phyloP scores from a whole-genome alignment of 1,140 invertebrate species.

The Berghia stephanieae region DNA sequence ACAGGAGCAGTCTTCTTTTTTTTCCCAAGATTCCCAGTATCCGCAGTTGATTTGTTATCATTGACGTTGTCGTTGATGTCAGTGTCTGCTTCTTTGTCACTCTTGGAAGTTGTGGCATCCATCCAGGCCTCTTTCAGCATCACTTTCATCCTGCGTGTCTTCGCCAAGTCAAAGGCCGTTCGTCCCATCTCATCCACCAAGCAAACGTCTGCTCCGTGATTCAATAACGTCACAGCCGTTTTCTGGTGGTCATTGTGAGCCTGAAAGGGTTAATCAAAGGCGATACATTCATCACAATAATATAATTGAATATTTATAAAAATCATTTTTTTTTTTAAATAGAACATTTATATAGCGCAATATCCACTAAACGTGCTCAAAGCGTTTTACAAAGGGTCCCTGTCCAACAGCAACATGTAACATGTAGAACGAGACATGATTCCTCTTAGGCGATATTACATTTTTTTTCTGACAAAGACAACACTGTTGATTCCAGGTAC shows the following conservation, averaged over 20 bases:
- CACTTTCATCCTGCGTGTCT: constrained; percentile 57
- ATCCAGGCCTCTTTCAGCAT: constrained; percentile 60
- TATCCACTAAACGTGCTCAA: too few relatives aligned
- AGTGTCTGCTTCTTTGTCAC: background rate
- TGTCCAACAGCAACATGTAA: too few relatives aligned
- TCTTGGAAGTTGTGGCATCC: constrained; percentile 45
- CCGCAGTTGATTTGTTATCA: background rate
- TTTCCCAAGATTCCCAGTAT: background rate
- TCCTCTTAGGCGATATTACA: too few relatives aligned
- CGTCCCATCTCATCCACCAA: constrained; percentile 59
- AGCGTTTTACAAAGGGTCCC: too few relatives aligned
- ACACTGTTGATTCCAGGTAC: too few relatives aligned
- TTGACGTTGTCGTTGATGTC: background rate
- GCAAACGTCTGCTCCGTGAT: constrained; percentile 60
- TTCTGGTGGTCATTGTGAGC: constrained; percentile 61
- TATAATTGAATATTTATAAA: background rate
- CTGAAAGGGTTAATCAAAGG: too few relatives aligned
- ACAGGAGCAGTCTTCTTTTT: background rate
- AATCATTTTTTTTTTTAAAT: too few relatives aligned
- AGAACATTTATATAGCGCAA: too few relatives aligned
- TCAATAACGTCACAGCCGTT: constrained; percentile 51
- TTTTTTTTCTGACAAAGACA: too few relatives aligned
- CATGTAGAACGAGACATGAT: too few relatives aligned
- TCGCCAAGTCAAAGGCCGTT: constrained; percentile 61
- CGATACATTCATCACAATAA: too few relatives aligned